Evolutionary conservation across 2,113 vertebrate species (phyloP).

Genomic region (Smithornis capensis): DNA sequence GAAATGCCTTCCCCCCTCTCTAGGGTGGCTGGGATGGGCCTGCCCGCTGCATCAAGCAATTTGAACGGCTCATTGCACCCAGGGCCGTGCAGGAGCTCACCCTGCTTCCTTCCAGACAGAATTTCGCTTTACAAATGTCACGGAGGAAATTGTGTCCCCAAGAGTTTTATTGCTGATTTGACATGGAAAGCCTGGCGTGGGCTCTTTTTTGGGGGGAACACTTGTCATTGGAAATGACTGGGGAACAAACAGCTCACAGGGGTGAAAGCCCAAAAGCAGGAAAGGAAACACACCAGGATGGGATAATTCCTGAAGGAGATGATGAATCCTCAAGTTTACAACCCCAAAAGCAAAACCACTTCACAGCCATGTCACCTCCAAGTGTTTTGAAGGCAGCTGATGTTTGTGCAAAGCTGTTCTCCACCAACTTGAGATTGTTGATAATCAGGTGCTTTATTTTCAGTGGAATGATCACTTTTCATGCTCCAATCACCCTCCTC

Average conservation of each 20-base stretch:
- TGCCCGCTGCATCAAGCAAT: neutral
- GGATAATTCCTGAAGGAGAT: neutral
- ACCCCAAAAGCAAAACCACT: neutral
- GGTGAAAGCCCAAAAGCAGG: neutral
- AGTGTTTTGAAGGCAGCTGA: neutral
- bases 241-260: neutral
- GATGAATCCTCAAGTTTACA: neutral
- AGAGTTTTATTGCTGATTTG: neutral
- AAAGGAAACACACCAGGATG: neutral
- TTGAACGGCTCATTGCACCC: fast-evolving
- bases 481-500: neutral
- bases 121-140: neutral
- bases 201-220: neutral
- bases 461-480: neutral
- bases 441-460: neutral
- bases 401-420: neutral
- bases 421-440: fast-evolving
- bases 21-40: neutral
- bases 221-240: neutral
- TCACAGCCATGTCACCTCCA: neutral
- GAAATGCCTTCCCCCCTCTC: neutral
- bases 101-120: neutral
- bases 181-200: neutral
- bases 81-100: neutral
- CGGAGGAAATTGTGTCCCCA: fast-evolving